Percentiles rank a stretch among this genome's conserved stretches.
Conservation (phyloP, 37 sponge, comb jelly and placozoan species). For the Beroe forskalii region DNA sequence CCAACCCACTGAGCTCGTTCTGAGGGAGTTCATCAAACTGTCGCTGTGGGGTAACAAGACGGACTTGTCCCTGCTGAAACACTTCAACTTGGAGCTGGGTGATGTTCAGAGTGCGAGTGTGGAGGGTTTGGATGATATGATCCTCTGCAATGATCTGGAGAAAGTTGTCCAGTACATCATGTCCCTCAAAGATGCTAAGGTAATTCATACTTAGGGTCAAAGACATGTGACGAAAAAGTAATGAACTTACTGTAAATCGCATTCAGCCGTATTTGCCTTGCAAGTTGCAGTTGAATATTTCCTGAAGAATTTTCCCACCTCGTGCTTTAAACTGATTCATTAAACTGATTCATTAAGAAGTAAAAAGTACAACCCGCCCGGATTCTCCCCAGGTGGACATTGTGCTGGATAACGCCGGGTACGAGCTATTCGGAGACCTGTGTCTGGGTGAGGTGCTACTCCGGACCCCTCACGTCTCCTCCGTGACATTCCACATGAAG, state of each 20-base stretch:
- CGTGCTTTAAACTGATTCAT: too few relatives aligned
- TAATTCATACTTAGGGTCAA: too few relatives aligned
- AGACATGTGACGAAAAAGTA: too few relatives aligned
- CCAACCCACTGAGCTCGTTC: conserved; percentile 2
- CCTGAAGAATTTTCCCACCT: too few relatives aligned
- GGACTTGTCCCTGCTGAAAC: conserved; percentile 86
- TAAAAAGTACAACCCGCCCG: too few relatives aligned
- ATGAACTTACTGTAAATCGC: too few relatives aligned
- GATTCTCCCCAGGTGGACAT: conserved; percentile 78
- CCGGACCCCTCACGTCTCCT: conserved; percentile 66
- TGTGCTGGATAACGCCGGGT: conserved; percentile 94
- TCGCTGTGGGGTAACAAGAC: conserved; percentile 98
- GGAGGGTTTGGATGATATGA: background rate
- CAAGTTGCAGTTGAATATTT: too few relatives aligned
- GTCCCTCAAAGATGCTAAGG: background rate
- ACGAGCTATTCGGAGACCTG: conserved; percentile 92
- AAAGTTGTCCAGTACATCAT: background rate
- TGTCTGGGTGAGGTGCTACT: conserved; percentile 86
- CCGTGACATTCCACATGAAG: conserved; percentile 85
- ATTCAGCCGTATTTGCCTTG: too few relatives aligned
- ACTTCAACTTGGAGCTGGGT: conserved; percentile 19
- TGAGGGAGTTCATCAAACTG: conserved; percentile 67
- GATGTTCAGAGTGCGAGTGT: background rate
- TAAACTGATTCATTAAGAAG: too few relatives aligned
- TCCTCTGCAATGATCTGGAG: conserved; percentile 40